Evolutionary conservation across 2,888 invertebrate genomes (phyloP), one percentile per base, ranked within the genome.

Genomic region (Archips xylosteana): DNA sequence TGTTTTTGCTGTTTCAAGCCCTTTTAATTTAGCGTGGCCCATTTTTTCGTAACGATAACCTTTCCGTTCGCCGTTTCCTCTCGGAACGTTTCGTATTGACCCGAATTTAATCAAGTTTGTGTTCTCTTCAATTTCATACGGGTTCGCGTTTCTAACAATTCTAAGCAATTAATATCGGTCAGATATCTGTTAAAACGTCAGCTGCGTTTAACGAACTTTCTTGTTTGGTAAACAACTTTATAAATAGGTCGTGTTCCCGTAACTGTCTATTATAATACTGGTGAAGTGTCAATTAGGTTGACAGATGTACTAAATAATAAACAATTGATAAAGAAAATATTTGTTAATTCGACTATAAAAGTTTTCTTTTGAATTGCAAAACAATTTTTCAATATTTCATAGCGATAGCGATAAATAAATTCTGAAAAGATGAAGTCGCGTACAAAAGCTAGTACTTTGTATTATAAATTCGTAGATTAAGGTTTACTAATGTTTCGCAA

Each of bases 81-180:
- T 47, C 54, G 45, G 32, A 36, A 36, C 15, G 36, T 39, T 51
- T 12, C 13, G 59, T 69, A 73, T 73, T 70, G 69, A 70, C 51
- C 74, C 45, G 32, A 65, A 65, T 70, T 70, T 74, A 70, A 70
- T 70, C 51, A 70, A 63, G 51, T 74, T 74, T 74, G 64, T 64
- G 32, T 49, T 23, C 47, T 65, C 49, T 54, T 42, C 64, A 65
- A 65, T 61, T 65, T 69, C 34, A 49, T 60, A 57, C 36, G 23
- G 62, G n/a, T 63, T 47, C 54, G 23, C 61, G 34, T 72, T 39
- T 45, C 57, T 42, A 67, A 71, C 54, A 62, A 66, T 61, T 61
- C 61, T 39, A 23, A 39, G 9, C 45, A 10, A 57, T 57, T 57
- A 57, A 57, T 57, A 32, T 57, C 32, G 57, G 57, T 32, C 57